Conservation (phyloP, 2,113 vertebrate species). For the Hiodon tergisus region DNA sequence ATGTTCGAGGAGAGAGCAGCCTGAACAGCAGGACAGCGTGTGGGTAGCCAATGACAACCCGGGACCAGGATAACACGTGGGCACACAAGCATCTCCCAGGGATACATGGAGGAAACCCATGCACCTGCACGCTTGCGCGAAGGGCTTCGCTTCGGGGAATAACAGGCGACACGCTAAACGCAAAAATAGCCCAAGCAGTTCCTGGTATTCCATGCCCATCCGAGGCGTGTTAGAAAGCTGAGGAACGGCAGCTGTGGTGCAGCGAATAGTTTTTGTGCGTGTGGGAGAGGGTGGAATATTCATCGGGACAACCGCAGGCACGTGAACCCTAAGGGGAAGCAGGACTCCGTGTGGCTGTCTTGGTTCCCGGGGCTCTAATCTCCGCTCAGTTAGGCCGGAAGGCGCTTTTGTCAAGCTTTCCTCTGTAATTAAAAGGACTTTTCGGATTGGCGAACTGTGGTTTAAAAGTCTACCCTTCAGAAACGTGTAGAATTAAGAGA, state of each 20-base stretch:
- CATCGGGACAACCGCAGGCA: neutral
- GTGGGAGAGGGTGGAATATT: neutral
- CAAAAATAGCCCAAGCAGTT: no score
- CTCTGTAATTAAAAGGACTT: slow-evolving; percentile 13
- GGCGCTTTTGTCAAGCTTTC: slow-evolving; percentile 10
- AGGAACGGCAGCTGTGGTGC: no score
- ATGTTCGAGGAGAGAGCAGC: neutral
- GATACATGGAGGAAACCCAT: no score
- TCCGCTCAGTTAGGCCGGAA: neutral
- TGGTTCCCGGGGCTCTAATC: neutral
- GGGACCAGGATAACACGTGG: no score
- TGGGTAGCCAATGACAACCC: neutral
- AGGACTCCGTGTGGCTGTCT: neutral
- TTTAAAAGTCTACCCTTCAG: neutral
- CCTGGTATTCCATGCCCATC: no score
- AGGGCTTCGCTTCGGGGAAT: no score
- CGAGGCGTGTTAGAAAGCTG: no score
- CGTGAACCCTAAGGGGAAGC: neutral
- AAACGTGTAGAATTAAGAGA: neutral
- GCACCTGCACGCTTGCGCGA: no score
- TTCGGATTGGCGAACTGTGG: neutral
- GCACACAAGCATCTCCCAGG: no score
- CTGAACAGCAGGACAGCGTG: neutral
- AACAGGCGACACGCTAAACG: no score
- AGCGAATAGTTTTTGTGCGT: no score